Evolutionary conservation across 2,113 vertebrate genomes (phyloP), one percentile per base, ranked within the genome.

Genomic region (Ibidorhyncha struthersii): DNA sequence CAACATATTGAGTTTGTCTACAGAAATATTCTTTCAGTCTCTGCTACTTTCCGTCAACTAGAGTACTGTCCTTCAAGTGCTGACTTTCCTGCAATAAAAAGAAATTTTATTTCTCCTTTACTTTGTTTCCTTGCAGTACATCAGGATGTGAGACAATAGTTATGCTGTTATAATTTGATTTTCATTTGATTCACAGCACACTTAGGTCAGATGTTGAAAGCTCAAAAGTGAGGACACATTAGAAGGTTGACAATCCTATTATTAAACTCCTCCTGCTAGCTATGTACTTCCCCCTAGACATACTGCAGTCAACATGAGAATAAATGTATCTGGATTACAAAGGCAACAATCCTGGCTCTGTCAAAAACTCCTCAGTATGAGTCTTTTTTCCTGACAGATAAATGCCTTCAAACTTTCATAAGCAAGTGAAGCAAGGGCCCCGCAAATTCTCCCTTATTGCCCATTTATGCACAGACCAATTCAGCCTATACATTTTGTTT

Each of bases 171-270:
- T 93, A 93, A 95, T 91, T 89, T 94, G 73, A 90, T 94, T 96
- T 94, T 74, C 52, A 25, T 87, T 93, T 96, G 96, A 96, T 97
- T 96, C 89, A 92, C 86, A 82, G 91, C 89, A 65, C 38, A 82
- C 89, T 91, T 71, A 26, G 65, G 84, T 90, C 87, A 91, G 78
- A 40, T 58, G 52, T 14, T 90, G 96, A 96, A 91, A 96, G 81
- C 91, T 82, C 1, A 0, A 53, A 91, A 93, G 65, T 72, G 65
- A 78, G 74, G 90, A 76, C 89, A 56, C 62, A 61, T 91, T 85
- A 90, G 30, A 61, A 91, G 73, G 87, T 49, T 94, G 96, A 85
- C 91, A 95, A 87, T 76, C 81, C 53, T 93, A 90, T 95, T 96
- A 95, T 94, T 91, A 96, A 95, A 69, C 6, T 38, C 85, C 84